Percentiles rank a stretch among this genome's conserved stretches.
phyloP scores from a whole-genome alignment of 2,113 vertebrate genomes.

The Zapornia atra region DNA sequence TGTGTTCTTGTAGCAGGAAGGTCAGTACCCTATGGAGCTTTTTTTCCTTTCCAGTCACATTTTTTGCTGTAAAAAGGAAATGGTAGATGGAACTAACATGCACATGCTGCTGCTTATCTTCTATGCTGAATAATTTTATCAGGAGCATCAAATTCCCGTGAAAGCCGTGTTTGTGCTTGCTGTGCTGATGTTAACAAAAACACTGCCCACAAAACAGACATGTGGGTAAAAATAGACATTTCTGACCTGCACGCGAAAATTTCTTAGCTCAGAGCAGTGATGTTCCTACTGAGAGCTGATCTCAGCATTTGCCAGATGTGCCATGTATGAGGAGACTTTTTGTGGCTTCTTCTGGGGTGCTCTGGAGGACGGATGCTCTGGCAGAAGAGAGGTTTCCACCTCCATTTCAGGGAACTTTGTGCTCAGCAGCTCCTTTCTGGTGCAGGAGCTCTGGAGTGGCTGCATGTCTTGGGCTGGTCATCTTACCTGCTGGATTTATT shows the following conservation, averaged over 20 bases:
- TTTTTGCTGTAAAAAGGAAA: background rate
- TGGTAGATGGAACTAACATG: background rate
- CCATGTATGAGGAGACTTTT: background rate
- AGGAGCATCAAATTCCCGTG: background rate
- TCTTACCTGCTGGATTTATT: background rate
- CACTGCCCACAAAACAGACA: background rate
- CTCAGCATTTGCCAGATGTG: background rate
- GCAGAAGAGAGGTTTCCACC: background rate
- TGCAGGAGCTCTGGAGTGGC: background rate
- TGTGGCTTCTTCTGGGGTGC: rapidly evolving
- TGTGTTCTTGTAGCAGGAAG: background rate
- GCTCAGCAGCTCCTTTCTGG: background rate
- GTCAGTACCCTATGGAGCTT: background rate
- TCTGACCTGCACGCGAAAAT: background rate
- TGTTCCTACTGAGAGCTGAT: background rate
- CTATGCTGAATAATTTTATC: background rate
- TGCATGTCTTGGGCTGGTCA: rapidly evolving
- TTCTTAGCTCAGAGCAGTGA: background rate
- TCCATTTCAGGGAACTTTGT: background rate
- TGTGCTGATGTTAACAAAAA: background rate
- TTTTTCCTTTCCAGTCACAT: background rate
- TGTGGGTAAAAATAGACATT: background rate
- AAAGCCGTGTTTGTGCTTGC: conserved; percentile 6
- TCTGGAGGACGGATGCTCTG: background rate
- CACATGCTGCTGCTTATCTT: background rate